Evolutionary conservation across 2,113 vertebrate genomes (phyloP).

Genomic region (Pseudorhombus dupliciocellatus): DNA sequence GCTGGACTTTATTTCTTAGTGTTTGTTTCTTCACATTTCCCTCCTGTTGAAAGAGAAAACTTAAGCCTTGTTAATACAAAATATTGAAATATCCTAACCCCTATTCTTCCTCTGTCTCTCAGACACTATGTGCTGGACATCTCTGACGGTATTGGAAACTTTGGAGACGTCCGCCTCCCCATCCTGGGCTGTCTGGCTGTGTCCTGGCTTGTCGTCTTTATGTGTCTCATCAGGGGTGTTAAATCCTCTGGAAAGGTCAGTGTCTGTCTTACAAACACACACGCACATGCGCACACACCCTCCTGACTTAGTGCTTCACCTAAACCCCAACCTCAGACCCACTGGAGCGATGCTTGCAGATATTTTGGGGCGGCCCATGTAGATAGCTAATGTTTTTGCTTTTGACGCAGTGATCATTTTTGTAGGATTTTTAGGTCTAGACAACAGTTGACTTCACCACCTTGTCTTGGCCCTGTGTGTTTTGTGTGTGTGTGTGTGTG

Average conservation of each 20-base stretch:
- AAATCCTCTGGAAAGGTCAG: conserved; percentile 98
- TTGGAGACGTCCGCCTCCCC: conserved; percentile 93
- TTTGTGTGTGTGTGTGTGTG: conserved; percentile 11
- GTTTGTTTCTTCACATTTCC: background rate
- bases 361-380: too few species aligned
- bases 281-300: background rate
- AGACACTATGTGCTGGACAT: conserved; percentile 93
- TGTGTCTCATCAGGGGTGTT: conserved; percentile 96
- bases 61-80: background rate
- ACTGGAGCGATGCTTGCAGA: too few species aligned
- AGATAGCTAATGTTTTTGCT: too few species aligned
- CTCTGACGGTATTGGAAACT: conserved; percentile 93
- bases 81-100: background rate
- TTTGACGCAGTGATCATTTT: too few species aligned
- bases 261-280: background rate
- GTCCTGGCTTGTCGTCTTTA: conserved; percentile 97
- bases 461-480: too few species aligned
- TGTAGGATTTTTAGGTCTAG: too few species aligned
- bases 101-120: conserved; percentile 2
- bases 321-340: too few species aligned
- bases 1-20: background rate
- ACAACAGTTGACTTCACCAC: too few species aligned
- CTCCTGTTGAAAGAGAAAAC: background rate
- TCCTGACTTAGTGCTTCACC: too few species aligned
- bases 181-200: conserved; percentile 93